Conservation (phyloP, 2,113 vertebrate genomes). For the Chlamydotis undulata region DNA sequence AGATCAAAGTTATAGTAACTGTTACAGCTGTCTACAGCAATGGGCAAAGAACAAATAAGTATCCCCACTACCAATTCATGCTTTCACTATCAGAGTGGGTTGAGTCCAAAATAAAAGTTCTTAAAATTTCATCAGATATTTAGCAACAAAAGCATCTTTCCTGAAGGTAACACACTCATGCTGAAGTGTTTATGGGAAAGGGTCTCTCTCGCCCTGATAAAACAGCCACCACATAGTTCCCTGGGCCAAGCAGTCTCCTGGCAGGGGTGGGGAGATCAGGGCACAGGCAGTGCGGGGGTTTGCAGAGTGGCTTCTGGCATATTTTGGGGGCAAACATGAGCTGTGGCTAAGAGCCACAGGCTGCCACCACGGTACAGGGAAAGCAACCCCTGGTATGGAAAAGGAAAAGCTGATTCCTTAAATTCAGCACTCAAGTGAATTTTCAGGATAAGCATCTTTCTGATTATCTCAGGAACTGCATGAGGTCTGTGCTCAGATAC, state of each 20-base stretch:
- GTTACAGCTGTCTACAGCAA: constrained; percentile 34
- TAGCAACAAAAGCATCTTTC: not conserved
- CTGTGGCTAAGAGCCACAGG: not conserved
- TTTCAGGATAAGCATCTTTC: not conserved
- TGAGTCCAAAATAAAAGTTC: not conserved
- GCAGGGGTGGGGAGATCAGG: not conserved
- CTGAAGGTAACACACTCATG: not conserved
- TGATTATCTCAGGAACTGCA: not conserved
- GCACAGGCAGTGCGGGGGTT: not conserved
- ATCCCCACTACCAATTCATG: not conserved
- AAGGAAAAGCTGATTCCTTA: not conserved
- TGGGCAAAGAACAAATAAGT: not conserved
- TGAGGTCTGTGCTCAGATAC: not conserved
- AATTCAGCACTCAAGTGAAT: constrained; percentile 1
- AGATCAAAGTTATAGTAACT: constrained; percentile 57
- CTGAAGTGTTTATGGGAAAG: not conserved
- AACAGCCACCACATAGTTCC: not conserved
- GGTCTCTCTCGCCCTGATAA: not conserved
- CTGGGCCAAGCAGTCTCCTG: not conserved
- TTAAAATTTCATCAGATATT: not conserved
- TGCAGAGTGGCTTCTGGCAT: rapidly evolving
- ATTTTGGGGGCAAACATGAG: not conserved
- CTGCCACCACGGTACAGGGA: rapidly evolving
- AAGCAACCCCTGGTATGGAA: not conserved
- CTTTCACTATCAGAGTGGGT: not conserved